phyloP scores from a whole-genome alignment of 2,797 vertebrate genomes.

The Sebastes diaconus region DNA sequence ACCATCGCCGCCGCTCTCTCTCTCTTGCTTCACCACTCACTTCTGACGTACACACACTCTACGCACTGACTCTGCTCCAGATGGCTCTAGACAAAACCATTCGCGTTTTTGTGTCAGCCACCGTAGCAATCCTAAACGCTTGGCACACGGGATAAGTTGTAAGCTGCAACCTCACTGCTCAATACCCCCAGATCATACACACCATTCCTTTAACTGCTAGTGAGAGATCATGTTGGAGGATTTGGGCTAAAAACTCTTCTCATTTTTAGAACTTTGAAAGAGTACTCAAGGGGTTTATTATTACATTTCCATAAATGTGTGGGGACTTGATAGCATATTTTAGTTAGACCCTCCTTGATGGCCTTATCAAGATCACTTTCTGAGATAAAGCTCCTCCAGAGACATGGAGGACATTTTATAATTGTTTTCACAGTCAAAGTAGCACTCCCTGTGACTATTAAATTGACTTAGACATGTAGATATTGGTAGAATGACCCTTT shows the following conservation, averaged over 20 bases:
- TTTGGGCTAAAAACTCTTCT: not conserved
- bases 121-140: too few species aligned
- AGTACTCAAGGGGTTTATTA: not conserved
- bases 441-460: not conserved
- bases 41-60: accelerated
- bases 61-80: accelerated
- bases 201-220: not conserved
- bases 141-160: accelerated
- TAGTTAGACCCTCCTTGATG: not conserved
- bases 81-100: too few species aligned
- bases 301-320: not conserved
- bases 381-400: not conserved
- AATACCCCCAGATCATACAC: accelerated
- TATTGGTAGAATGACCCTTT: not conserved
- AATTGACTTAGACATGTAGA: not conserved
- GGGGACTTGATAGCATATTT: not conserved
- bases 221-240: not conserved
- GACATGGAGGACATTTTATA: not conserved
- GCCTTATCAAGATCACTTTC: not conserved
- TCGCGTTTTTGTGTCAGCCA: too few species aligned
- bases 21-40: too few species aligned
- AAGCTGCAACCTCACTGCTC: accelerated
- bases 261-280: not conserved
- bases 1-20: accelerated
- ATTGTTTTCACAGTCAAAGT: not conserved